A percentile compares a stretch with the other conserved stretches of the same genome.
These are phyloP conservation scores for Ardeotis arabs DNA, from an alignment of 2,113 vertebrate genomes.

Conservation along the genomic window DNA sequence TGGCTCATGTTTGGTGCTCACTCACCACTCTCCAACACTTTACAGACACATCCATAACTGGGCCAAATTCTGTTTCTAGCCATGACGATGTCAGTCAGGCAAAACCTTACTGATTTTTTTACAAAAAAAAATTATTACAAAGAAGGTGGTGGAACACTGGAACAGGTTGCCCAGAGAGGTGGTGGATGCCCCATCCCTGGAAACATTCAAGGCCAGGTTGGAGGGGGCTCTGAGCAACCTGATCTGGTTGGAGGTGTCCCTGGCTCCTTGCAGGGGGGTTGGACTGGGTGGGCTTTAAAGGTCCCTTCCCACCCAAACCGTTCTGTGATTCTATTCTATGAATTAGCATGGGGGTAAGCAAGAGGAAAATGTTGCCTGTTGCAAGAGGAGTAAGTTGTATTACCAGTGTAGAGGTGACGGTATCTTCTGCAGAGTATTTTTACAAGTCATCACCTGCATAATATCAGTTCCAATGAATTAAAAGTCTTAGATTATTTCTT, in stretches of 20 bases:
- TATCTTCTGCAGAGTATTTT: background rate
- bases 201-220: too few relatives aligned
- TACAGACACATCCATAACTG: fast-evolving
- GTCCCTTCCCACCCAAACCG: too few relatives aligned
- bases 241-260: too few relatives aligned
- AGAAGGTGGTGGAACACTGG: too few relatives aligned
- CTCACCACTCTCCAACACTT: background rate
- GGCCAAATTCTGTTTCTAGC: background rate
- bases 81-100: background rate
- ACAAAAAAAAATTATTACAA: too few relatives aligned
- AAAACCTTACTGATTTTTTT: background rate
- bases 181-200: too few relatives aligned
- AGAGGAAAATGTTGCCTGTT: background rate
- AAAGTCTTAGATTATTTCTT: background rate
- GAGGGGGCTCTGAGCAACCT: too few relatives aligned
- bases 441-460: background rate
- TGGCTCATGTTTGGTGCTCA: background rate
- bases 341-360: fast-evolving
- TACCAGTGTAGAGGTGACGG: fast-evolving
- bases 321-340: too few relatives aligned
- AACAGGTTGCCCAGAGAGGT: too few relatives aligned
- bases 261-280: too few relatives aligned
- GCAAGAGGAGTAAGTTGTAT: background rate
- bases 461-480: background rate
- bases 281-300: too few relatives aligned